Base-by-base conservation (phyloP, 1,140 invertebrate species). In the Reticulitermes speratus region DNA sequence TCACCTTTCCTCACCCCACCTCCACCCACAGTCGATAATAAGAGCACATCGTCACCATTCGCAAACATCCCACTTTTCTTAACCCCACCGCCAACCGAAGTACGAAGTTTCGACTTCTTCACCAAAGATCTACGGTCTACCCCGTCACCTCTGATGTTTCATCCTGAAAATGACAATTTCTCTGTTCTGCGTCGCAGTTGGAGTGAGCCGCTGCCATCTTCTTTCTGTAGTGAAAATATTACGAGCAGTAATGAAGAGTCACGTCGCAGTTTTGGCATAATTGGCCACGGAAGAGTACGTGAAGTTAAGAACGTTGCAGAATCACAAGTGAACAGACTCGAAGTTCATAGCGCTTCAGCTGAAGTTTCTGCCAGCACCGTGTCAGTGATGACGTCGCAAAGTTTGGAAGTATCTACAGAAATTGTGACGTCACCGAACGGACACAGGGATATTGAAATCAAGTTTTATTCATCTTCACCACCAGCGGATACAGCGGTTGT, bases 401-500 rank as follows among this genome's bases (percentile, higher is more conserved):
- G 90, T 84, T 90, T 95, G 85, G 93, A 96, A 89, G 95, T 96
- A n/a, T 95, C 95, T 0, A 95, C 95, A 25, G 94, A 96, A 88
- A 96, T 96, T 86, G 94, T 96, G 55, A 96, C 95, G 38, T 96
- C 95, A 86, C 93, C 93, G 83, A 95, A 96, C 89, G 95, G 95
- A 9, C 95, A 96, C 89, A 92, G 95, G 83, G 95, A 96, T 90
- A 90, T 96, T 88, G 95, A 96, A 90, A 96, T 96, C 89, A 95
- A 95, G 88, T 95, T 96, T 90, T 96, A 95, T 90, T 94, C 94
- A 85, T 92, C 91, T 48, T 93, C 93, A 88, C 91, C 92, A 84
- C 89, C 88, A 69, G 87, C 87, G 89, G 55, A 44, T n/a, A 6
- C 65, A 16, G 16, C 65, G 65, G 9, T 75, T 9, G n/a, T 75